Evolutionary conservation across 2,797 vertebrate genomes (phyloP), one percentile per base, ranked within the genome.

Genomic region (Halcyon badia): DNA sequence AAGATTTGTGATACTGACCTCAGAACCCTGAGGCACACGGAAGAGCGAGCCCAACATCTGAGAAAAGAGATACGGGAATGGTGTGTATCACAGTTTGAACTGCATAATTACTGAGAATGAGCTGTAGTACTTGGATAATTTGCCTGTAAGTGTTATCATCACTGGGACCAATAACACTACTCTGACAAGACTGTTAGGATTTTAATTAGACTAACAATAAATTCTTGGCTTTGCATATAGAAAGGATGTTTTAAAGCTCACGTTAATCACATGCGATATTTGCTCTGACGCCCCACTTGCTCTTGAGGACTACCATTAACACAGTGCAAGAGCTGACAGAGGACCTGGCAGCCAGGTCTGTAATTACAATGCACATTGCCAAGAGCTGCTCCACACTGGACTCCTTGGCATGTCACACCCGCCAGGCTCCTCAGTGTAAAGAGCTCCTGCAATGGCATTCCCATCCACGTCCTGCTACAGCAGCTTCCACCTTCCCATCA

Each of bases 231-330:
- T 81, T 7, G 4, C 21, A 56, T 41, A 64, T 2, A 60, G 52
- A 48, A 75, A 20, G 15, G 33, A 11, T 71, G 9, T 95, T 75
- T 68, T 89, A 81, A 80, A 94, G 24, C 52, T 85, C 44, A 30
- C 3, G 8, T 60, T 83, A 83, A 89, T 7, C 57, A 76, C 64
- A 54, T 10, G 35, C 0, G 4, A 7, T 90, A 69, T 88, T 91
- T 94, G 64, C 70, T 93, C 31, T 10, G 5, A 51, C 15, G 64
- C 48, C 56, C 82, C 1, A 4, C 42, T 31, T 31, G 30, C 30
- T 54, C 68, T 85, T 85, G 60, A 94, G 75, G 56, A 80, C 57
- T 13, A 8, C 57, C 7, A 4, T 61, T 81, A 92, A 81, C 14
- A 78, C 35, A 64, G 58, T 46, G 30, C 42, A 89, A 88, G 49